These are phyloP conservation scores for Sterna hirundo DNA, from an alignment of 2,113 vertebrate genomes.

Conservation along the genomic window DNA sequence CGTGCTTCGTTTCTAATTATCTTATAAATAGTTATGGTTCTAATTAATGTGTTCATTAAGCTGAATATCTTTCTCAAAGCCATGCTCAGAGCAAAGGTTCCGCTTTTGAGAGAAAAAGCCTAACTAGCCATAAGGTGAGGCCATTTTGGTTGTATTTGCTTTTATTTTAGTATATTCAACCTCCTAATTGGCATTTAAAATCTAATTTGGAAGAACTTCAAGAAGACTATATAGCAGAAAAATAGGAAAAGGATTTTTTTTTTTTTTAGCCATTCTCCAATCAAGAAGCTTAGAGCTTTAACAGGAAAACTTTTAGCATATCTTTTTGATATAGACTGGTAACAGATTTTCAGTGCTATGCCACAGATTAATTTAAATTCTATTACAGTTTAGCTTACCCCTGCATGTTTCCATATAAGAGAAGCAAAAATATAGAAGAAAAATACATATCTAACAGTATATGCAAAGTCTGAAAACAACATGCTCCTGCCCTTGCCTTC, in stretches of 20 bases:
- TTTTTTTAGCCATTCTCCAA: conserved; percentile 55
- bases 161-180: conserved; percentile 99
- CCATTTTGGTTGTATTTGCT: conserved; percentile 97
- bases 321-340: conserved; percentile 69
- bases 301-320: conserved; percentile 75
- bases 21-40: conserved; percentile 99
- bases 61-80: conserved; percentile 99
- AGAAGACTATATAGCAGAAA: conserved; percentile 87
- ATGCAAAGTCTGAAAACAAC: neutral
- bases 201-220: conserved; percentile 99
- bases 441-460: neutral
- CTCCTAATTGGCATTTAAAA: conserved; percentile 99
- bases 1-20: conserved; percentile 99
- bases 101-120: conserved; percentile 90
- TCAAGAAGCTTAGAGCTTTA: conserved; percentile 77
- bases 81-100: conserved; percentile 98
- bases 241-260: conserved; percentile 72
- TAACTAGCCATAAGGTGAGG: conserved; percentile 99
- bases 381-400: conserved; percentile 51
- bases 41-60: conserved; percentile 99
- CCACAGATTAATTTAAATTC: conserved; percentile 70
- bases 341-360: conserved; percentile 64
- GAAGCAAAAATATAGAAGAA: neutral
- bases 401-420: conserved; percentile 11
- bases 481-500: neutral